A percentile compares a stretch with the other conserved stretches of the same genome.
phyloP scores from a whole-genome alignment of 2,113 vertebrate genomes.

The Pandion haliaetus region DNA sequence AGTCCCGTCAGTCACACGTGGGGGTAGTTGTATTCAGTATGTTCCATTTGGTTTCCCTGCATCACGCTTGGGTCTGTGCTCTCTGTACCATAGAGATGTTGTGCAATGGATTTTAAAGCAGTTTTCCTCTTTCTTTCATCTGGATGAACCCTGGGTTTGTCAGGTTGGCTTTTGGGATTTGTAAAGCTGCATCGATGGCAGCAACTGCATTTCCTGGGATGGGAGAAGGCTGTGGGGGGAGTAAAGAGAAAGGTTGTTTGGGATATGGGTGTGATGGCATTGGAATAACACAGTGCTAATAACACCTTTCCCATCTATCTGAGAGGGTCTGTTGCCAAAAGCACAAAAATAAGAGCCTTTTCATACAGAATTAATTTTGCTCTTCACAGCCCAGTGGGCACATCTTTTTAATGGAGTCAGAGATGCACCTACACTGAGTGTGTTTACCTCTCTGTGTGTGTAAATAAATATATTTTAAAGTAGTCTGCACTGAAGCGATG shows the following conservation, averaged over 20 bases:
- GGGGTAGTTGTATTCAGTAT: rapidly evolving
- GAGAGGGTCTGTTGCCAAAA: neutral
- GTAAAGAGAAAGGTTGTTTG: neutral
- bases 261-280: neutral
- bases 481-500: neutral
- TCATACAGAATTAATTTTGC: conserved; percentile 35
- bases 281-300: neutral
- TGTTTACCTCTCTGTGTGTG: neutral
- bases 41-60: neutral
- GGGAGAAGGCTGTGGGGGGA: neutral
- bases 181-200: neutral
- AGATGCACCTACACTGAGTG: neutral
- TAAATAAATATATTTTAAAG: neutral
- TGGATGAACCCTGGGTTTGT: neutral
- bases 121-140: neutral
- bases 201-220: neutral
- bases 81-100: rapidly evolving
- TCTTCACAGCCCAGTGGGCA: neutral
- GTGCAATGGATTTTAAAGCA: neutral
- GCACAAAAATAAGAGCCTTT: neutral
- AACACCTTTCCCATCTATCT: neutral
- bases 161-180: neutral
- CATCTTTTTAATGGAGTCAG: neutral
- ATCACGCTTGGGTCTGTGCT: neutral
- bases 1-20: neutral